These are phyloP conservation scores for Sternarchorhynchus goeldii DNA, from an alignment of 2,797 vertebrate genomes.

Conservation along the genomic window DNA sequence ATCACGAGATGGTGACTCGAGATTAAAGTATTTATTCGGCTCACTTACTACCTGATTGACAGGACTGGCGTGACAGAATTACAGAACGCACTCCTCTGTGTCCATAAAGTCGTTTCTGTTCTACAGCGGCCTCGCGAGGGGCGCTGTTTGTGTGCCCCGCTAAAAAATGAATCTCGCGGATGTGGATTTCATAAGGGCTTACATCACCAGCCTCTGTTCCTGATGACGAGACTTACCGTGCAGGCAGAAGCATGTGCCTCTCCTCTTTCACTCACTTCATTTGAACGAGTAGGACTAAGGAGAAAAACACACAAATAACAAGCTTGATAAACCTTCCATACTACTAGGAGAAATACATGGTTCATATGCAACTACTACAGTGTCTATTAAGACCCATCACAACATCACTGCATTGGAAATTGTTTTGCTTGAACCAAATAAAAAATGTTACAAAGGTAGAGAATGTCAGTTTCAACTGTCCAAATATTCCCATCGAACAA, in stretches of 20 bases:
- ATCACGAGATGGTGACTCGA: no score
- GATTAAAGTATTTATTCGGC: neutral
- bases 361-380: no score
- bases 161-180: constrained; percentile 26
- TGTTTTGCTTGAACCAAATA: no score
- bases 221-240: constrained; percentile 33
- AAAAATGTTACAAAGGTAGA: no score
- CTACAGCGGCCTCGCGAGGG: constrained; percentile 20
- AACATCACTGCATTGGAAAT: no score
- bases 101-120: constrained; percentile 24
- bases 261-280: constrained; percentile 5
- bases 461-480: no score
- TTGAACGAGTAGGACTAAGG: neutral
- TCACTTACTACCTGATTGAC: neutral
- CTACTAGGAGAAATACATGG: no score
- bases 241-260: constrained; percentile 22
- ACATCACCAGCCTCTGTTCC: constrained; percentile 65
- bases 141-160: constrained; percentile 15
- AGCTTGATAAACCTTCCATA: no score
- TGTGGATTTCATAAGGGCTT: constrained; percentile 70
- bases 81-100: neutral
- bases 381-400: no score
- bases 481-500: no score
- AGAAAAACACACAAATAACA: no score
- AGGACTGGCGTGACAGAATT: neutral